These are phyloP conservation scores for Elaphurus davidianus DNA, from an alignment of 2,113 vertebrate species.

Conservation along the genomic window DNA sequence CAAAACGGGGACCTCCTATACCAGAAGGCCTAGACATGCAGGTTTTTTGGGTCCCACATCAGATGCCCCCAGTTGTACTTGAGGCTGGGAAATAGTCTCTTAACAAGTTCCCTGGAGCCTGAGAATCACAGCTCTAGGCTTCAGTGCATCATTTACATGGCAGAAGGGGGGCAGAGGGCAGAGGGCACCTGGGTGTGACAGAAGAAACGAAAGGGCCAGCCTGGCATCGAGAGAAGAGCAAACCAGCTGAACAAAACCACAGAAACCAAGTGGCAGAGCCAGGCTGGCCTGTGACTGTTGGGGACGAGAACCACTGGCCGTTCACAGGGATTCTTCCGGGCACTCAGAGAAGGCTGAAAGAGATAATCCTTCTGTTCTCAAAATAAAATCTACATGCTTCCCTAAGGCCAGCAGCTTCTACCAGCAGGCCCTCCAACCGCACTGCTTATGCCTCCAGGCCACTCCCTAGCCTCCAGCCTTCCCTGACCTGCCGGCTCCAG, in stretches of 20 bases:
- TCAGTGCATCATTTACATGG: not conserved
- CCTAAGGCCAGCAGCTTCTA: not conserved
- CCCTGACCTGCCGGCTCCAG: not conserved
- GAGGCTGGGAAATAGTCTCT: not conserved
- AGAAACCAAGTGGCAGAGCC: not conserved
- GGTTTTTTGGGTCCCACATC: not conserved
- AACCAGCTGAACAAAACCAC: not conserved
- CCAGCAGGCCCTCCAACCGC: not conserved
- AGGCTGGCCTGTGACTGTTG: not conserved
- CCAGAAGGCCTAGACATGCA: not conserved
- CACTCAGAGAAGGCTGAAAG: not conserved
- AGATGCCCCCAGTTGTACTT: not conserved
- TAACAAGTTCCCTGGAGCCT: not conserved
- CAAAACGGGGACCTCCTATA: not conserved
- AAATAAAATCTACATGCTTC: not conserved
- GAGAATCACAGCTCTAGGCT: not conserved
- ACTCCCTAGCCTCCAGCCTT: not conserved
- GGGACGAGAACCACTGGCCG: not conserved
- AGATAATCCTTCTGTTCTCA: not conserved
- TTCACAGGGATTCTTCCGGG: not conserved
- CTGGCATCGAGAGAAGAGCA: not conserved
- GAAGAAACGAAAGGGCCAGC: not conserved
- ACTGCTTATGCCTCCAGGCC: not conserved
- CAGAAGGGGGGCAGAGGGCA: not conserved
- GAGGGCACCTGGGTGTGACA: not conserved